Percentiles rank a stretch among this genome's conserved stretches.
Evolutionary conservation across 2,888 invertebrate species (phyloP).

Genomic region (Drosophila anomelani): DNA sequence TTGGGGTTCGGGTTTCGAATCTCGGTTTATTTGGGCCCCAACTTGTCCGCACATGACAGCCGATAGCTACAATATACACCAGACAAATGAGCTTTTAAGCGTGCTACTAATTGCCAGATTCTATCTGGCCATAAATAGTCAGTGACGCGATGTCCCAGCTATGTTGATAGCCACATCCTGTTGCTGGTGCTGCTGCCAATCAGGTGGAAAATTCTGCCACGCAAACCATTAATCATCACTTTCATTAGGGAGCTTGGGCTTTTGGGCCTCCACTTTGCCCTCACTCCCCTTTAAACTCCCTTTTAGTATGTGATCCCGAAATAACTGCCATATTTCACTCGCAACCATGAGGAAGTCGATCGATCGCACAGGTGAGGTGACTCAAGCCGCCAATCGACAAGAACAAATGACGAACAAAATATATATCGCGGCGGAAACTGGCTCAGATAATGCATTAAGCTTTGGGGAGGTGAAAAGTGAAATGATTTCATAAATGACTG

Average conservation of each 20-base stretch:
- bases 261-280: slow-evolving; percentile 12
- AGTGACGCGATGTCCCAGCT: slow-evolving; percentile 52
- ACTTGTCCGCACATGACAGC: slow-evolving; percentile 67
- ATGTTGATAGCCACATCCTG: slow-evolving; percentile 34
- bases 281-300: slow-evolving; percentile 18
- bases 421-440: slow-evolving; percentile 34
- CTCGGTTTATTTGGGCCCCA: slow-evolving; percentile 50
- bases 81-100: slow-evolving; percentile 72
- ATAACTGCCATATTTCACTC: slow-evolving; percentile 45
- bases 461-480: slow-evolving; percentile 47
- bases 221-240: slow-evolving; percentile 38
- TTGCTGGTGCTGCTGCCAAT: slow-evolving; percentile 13
- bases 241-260: slow-evolving; percentile 24
- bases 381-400: slow-evolving; percentile 27
- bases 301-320: slow-evolving; percentile 20
- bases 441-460: slow-evolving; percentile 21
- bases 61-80: slow-evolving; percentile 45
- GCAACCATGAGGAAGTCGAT: slow-evolving; percentile 39
- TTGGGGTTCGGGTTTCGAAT: slow-evolving; percentile 5
- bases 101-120: slow-evolving; percentile 44
- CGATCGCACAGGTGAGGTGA: slow-evolving; percentile 44
- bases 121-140: slow-evolving; percentile 61
- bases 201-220: slow-evolving; percentile 56
- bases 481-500: slow-evolving; percentile 49
- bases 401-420: slow-evolving; percentile 33